Base-by-base conservation (phyloP, 2,113 vertebrate genomes). In the Hystrix cristata region DNA sequence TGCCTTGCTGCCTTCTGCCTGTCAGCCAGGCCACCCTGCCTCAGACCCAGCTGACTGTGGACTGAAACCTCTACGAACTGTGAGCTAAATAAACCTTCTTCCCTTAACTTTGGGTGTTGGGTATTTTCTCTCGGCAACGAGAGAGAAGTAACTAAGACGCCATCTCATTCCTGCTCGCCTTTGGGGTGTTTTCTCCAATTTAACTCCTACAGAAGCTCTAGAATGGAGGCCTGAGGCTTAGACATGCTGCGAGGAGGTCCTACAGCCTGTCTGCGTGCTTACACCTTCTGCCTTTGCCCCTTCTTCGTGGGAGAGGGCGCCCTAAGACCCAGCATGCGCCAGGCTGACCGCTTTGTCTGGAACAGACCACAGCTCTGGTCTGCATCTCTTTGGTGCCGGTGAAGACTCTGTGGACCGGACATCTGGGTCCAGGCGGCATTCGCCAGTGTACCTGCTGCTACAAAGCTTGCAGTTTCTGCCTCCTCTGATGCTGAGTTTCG, bases 301-400 rank as follows among this genome's bases (percentile, higher is more conserved):
- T 69, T 10, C 21, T 34, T 14, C 2, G 34, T 14, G 53, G 9
- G 8, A 72, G 7, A 34, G 46, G 67, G 29, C 31, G 5, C 48
- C 7, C 14, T 8, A 48, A n/a, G 51, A 34, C 16, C 18, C 11
- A 0, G 4, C 0, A 1, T 14, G 48, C 11, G 7, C 62, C 71
- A 14, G 3, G 16, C n/a, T 86, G 29, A 29, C 51, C 1, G 1
- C 57, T 31, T 0, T 62, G 29, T 65, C 62, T 62, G n/a, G 14
- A 84, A 34, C 79, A 43, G 80, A 53, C 51, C 2, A 15, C 38
- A 3, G 6, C 16, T 51, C 34, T 9, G 3, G 8, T 57, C 3
- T 86, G 10, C 13, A 38, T 27, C 67, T 79, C 10, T 55, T 29
- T 79, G 29, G 76, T 34, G 51, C 51, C 19, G 46, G 3, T 34